Conservation (phyloP, 1,140 invertebrate species). For the Mya arenaria region DNA sequence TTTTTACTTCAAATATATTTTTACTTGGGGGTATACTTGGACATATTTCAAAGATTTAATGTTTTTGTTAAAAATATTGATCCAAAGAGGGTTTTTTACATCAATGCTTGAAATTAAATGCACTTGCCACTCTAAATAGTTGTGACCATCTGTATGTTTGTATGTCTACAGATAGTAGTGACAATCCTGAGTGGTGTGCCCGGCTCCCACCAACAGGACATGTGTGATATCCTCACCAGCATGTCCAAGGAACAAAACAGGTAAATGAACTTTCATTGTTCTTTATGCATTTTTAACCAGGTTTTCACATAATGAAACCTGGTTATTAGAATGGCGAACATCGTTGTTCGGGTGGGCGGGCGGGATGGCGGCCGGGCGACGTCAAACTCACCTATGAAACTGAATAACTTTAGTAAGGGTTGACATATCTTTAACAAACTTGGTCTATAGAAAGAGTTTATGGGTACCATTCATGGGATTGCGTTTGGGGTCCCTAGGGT, state of each 20-base stretch:
- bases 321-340: too few relatives aligned
- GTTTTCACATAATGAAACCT: neutral
- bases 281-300: neutral
- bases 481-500: too few relatives aligned
- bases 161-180: constrained; percentile 68
- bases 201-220: constrained; percentile 71
- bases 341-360: too few relatives aligned
- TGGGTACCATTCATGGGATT: too few relatives aligned
- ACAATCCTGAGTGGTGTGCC: constrained; percentile 73
- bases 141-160: constrained; percentile 1
- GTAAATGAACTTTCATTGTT: constrained; percentile 47
- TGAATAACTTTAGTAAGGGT: neutral
- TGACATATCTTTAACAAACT: neutral
- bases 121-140: constrained; percentile 1
- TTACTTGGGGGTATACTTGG: neutral
- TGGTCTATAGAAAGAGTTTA: neutral
- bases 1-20: neutral
- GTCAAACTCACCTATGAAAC: neutral
- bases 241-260: constrained; percentile 70
- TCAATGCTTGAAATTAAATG: neutral
- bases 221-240: constrained; percentile 64
- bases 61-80: neutral
- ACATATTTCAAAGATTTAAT: neutral
- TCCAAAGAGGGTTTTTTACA: neutral
- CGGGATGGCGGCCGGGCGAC: too few relatives aligned